Conservation (phyloP, 2,888 invertebrate species). For the Tiliacea citrago region DNA sequence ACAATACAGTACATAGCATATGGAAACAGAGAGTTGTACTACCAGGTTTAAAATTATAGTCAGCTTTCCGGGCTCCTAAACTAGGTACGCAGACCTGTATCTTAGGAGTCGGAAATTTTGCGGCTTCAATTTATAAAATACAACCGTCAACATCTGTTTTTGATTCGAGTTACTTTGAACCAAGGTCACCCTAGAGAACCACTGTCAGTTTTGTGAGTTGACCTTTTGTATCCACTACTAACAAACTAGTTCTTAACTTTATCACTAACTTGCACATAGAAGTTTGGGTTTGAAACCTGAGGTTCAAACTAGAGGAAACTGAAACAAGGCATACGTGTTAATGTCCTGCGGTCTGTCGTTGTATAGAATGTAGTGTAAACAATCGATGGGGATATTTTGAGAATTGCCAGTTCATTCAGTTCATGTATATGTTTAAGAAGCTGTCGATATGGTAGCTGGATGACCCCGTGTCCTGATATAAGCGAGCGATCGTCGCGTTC, state of each 20-base stretch:
- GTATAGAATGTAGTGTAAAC: not conserved
- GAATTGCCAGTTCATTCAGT: not conserved
- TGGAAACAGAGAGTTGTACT: too few relatives aligned
- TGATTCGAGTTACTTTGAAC: not conserved
- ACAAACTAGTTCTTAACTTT: not conserved
- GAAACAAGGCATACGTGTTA: not conserved
- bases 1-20: too few relatives aligned
- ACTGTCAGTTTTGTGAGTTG: not conserved
- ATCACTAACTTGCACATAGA: not conserved
- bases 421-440: not conserved
- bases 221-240: not conserved
- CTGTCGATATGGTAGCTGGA: not conserved
- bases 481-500: not conserved
- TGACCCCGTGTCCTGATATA: not conserved
- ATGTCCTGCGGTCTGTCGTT: not conserved
- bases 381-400: not conserved
- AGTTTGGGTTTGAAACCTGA: slow-evolving; percentile 7
- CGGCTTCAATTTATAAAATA: too few relatives aligned
- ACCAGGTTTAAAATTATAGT: too few relatives aligned
- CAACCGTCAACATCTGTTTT: too few relatives aligned
- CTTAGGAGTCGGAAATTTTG: too few relatives aligned
- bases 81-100: too few relatives aligned
- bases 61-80: too few relatives aligned
- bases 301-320: not conserved
- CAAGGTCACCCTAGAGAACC: too few relatives aligned